Percentiles rank a stretch among this genome's conserved stretches.
Conservation (phyloP, 2,888 invertebrate species). For the Branchipolynoe longqiensis region DNA sequence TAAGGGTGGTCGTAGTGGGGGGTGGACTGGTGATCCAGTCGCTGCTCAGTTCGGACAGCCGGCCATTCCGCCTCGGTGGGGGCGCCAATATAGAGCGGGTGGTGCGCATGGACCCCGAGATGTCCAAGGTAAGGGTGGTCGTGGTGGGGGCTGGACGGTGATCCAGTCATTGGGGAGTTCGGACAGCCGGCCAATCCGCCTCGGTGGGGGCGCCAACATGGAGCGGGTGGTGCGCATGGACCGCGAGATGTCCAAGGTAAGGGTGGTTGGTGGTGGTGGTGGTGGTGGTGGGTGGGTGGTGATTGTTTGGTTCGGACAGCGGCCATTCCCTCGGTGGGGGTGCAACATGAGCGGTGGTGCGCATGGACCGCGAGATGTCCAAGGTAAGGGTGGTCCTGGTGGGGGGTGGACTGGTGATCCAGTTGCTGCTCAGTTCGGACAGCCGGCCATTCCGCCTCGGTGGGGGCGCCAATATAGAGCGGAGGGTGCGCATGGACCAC, state of each 20-base stretch:
- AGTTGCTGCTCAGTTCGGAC: slow-evolving; percentile 79
- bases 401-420: slow-evolving; percentile 80
- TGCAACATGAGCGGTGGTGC: too few species aligned
- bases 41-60: slow-evolving; percentile 77
- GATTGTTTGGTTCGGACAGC: too few species aligned
- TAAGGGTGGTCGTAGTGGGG: slow-evolving; percentile 79
- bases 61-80: slow-evolving; percentile 77
- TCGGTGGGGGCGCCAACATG: slow-evolving; percentile 76
- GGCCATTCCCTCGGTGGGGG: too few species aligned
- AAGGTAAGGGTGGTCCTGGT: slow-evolving; percentile 79
- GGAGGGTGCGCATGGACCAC: slow-evolving; percentile 78
- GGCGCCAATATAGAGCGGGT: slow-evolving; percentile 79
- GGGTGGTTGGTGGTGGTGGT: too few species aligned
- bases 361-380: slow-evolving; percentile 75
- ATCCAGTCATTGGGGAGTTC: too few species aligned
- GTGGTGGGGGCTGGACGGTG: not conserved
- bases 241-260: slow-evolving; percentile 79
- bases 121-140: slow-evolving; percentile 75
- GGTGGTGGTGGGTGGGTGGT: too few species aligned
- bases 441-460: slow-evolving; percentile 78
- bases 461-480: slow-evolving; percentile 77
- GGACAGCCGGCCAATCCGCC: slow-evolving; percentile 75
- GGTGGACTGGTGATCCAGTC: slow-evolving; percentile 81
- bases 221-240: slow-evolving; percentile 80
- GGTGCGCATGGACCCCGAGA: slow-evolving; percentile 79